Evolutionary conservation across 2,797 vertebrate species (phyloP), one percentile per base, ranked within the genome.

Genomic region (Synaphobranchus kaupii): DNA sequence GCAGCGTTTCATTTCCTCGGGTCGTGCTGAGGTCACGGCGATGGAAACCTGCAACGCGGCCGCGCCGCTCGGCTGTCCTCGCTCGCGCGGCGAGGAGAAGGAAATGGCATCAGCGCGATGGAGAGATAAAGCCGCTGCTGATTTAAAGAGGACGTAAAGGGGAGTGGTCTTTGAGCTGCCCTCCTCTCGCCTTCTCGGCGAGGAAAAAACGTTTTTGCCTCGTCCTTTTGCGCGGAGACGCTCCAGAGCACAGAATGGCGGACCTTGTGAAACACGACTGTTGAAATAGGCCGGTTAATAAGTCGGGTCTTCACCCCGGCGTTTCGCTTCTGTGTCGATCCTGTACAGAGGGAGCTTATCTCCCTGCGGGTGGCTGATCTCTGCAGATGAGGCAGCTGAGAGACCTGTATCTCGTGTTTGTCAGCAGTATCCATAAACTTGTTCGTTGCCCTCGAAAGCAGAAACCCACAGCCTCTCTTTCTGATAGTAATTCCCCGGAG

Each of bases 351-450:
- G 4, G 0, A 6, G 15, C 78, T 60, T 78, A 25, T 39, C 48
- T 47, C 48, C 34, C 80, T 15, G 63, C 56, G 81, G 73, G 63
- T 31, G 47, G 15, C 76, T 28, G 34, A 84, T 66, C 63, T 44
- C 48, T 52, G 78, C 31, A n/a, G 44, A 47, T 15, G 10, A 56
- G 54, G 10, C 54, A 15, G 54, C 73, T 60, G 48, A 63, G 63
- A 71, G 20, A 34, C 66, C 47, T 44, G 63, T 54, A 60, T 87
- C 34, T 87, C 34, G 20, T 34, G 60, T 56, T 60, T 83, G 80
- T 66, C 86, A 71, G 47, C 78, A 50, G 31, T 22, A 63, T 60
- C 50, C 15, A 73, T 54, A 80, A 44, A 47, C 34, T 31, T 9
- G 58, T n/a, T 78, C 50, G 12, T 44, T 20, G 47, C n/a, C 44